Base-by-base conservation (phyloP, 2,888 invertebrate species). In the Ischnura elegans region DNA sequence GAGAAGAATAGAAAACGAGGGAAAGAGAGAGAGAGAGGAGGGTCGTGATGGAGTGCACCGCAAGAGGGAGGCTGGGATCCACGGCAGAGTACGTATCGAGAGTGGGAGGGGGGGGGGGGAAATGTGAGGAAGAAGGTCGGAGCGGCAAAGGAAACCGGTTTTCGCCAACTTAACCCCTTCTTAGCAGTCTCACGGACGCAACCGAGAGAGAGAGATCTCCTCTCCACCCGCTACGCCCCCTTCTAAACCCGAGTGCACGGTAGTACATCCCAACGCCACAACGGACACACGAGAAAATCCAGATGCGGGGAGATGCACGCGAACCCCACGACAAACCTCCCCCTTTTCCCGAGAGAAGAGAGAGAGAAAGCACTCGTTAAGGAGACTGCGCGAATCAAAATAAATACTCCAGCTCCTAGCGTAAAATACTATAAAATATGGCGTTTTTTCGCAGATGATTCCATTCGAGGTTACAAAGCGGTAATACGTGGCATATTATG, bases 81-180 rank as follows among this genome's bases (percentile, higher is more conserved):
- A 42, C 47, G 45, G 46, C 16, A 5, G 29, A 46, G 86, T n/a
- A 86, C 76, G 29, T 76, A 76, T 76, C 16, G 55, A 61, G 90
- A 61, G 55, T 19, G 43, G 42, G 55, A 51, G 61, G 51, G 42
- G 36, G 55, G 55, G 61, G 61, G 61, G 25, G 43, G n/a, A 51
- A 51, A 51, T 4, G 42, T 36, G 90, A 61, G 55, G 21, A 90
- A 90, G 90, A 90, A 90, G 90, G 90, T 90, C 90, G 90, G 90
- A 90, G 90, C 25, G 51, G 51, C 51, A 10, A n/a, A 42, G 43
- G n/a, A 55, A 90, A 90, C 90, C 61, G 90, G 90, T 90, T 90
- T 90, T 90, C 90, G 90, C 90, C 90, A 90, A 90, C 43, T 43
- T 61, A 55, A n/a, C 90, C 61, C 90, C 90, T 61, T 76, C n/a